Percentiles rank a stretch among this genome's conserved stretches.
phyloP scores from a whole-genome alignment of 2,113 vertebrate genomes.

The Embiotoca jacksoni region DNA sequence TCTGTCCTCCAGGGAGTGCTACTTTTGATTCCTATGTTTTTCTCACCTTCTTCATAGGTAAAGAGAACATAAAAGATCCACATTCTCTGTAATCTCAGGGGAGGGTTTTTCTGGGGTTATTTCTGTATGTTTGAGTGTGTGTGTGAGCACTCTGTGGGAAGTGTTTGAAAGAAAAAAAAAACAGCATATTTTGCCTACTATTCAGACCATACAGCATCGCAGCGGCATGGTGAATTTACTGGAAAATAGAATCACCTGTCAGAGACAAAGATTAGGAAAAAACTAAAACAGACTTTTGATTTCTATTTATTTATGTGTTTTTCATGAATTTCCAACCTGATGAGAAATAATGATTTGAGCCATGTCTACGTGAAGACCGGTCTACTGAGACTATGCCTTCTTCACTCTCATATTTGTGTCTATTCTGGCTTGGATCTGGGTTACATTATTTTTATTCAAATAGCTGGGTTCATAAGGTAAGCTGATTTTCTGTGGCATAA shows the following conservation, averaged over 20 bases:
- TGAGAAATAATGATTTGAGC: background rate
- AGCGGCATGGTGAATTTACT: constrained; percentile 17
- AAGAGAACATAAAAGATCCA: constrained; percentile 25
- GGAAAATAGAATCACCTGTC: constrained; percentile 5
- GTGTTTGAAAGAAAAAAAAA: constrained; percentile 14
- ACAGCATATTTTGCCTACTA: constrained; percentile 14
- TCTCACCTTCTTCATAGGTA: constrained; percentile 35
- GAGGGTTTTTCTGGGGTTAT: constrained; percentile 41
- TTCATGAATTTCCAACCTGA: background rate
- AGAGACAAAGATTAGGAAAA: too few species aligned
- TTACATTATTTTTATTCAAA: constrained; percentile 30
- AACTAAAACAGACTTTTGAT: too few species aligned
- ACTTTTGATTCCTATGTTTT: constrained; percentile 30
- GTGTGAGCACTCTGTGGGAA: constrained; percentile 16
- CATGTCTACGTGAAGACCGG: background rate
- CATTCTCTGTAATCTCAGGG: constrained; percentile 40
- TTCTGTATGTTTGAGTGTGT: background rate
- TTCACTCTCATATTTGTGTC: constrained; percentile 14
- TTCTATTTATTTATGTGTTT: constrained; percentile 9
- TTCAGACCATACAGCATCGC: constrained; percentile 26
- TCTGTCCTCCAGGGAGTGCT: constrained; percentile 32
- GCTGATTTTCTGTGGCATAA: constrained; percentile 30
- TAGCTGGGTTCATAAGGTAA: constrained; percentile 2
- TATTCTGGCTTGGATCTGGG: constrained; percentile 23
- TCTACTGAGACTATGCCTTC: constrained; percentile 1